Conservation (phyloP, 1,140 invertebrate genomes). For the Pseudomyrmex pallidus region DNA sequence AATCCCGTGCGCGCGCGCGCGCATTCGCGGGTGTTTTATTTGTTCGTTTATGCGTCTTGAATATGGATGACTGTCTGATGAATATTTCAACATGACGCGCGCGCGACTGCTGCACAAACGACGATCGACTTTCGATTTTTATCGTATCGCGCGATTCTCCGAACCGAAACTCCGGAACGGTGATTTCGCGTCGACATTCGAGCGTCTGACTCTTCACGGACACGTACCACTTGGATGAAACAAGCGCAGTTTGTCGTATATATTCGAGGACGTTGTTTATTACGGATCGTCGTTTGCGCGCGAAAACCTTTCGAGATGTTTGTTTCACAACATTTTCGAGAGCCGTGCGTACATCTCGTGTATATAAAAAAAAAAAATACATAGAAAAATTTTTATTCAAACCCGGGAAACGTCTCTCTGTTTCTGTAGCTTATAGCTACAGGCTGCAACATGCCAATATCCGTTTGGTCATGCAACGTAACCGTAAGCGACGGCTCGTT, state of each 20-base stretch:
- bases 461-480: constrained; percentile 31
- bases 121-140: constrained; percentile 20
- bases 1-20: not conserved
- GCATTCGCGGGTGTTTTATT: not conserved
- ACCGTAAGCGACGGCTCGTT: constrained; percentile 23
- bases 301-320: not conserved
- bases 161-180: not conserved
- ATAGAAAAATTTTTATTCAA: not conserved
- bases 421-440: not conserved
- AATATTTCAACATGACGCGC: constrained; percentile 39
- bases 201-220: not conserved
- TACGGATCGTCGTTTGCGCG: too few relatives aligned
- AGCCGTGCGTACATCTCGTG: not conserved
- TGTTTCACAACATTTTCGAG: not conserved
- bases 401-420: too few relatives aligned
- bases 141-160: not conserved
- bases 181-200: not conserved
- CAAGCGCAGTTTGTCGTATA: not conserved
- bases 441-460: not conserved
- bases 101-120: constrained; percentile 1
- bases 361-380: too few relatives aligned
- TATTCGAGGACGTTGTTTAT: not conserved
- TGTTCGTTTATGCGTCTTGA: constrained; percentile 29
- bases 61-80: constrained; percentile 43
- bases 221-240: not conserved